Evolutionary conservation across 2,113 vertebrate genomes (phyloP).

Genomic region (Actenoides hombroni): DNA sequence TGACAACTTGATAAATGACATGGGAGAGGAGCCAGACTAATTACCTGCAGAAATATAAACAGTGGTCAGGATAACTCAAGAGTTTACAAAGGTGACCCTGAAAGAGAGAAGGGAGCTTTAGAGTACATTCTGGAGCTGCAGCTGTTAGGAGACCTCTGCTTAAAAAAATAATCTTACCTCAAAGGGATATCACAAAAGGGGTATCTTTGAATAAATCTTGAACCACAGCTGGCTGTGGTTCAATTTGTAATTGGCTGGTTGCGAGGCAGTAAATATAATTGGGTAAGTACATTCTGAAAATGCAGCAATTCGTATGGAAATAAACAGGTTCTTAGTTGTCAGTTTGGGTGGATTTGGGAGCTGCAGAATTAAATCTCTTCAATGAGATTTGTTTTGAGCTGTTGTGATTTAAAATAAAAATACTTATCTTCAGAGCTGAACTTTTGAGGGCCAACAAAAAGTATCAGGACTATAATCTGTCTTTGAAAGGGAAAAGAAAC

Average conservation of each 20-base stretch:
- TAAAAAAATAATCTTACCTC: constrained; percentile 56
- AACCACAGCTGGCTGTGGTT: neutral
- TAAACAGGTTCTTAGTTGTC: neutral
- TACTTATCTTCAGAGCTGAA: neutral
- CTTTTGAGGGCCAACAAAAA: neutral
- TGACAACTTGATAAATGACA: constrained; percentile 50
- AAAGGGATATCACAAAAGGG: constrained; percentile 36
- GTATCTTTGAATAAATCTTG: neutral
- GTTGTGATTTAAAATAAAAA: neutral
- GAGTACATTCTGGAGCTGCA: constrained; percentile 43
- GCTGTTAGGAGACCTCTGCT: constrained; percentile 32
- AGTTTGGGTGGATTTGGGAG: neutral
- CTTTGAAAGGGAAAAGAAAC: neutral
- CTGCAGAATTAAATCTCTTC: neutral
- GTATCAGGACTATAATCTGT: neutral
- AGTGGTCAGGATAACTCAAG: neutral
- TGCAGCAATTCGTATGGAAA: neutral
- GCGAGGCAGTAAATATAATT: neutral
- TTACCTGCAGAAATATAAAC: constrained; percentile 55
- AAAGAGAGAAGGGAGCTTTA: constrained; percentile 36
- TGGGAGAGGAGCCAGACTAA: constrained; percentile 45
- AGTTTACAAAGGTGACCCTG: constrained; percentile 53
- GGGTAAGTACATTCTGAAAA: neutral
- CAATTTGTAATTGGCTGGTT: neutral
- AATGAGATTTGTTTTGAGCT: constrained; percentile 11